These are phyloP conservation scores for Petromus typicus DNA, from an alignment of 2,113 vertebrate species.

Conservation along the genomic window DNA sequence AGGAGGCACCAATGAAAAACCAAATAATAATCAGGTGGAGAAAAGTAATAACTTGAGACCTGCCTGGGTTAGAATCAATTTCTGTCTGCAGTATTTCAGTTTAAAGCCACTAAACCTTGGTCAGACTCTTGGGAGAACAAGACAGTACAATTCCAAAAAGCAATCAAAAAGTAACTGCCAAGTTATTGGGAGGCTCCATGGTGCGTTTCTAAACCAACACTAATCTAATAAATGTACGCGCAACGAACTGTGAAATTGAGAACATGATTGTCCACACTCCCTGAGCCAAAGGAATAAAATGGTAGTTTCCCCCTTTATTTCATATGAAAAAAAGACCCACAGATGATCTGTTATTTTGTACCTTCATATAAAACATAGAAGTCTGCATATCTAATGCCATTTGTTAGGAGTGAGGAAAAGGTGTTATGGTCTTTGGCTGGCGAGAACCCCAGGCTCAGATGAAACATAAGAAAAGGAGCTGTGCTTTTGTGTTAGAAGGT, in stretches of 20 bases:
- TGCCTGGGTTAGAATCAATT: constrained; percentile 35
- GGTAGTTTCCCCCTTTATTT: constrained; percentile 37
- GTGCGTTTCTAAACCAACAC: constrained; percentile 34
- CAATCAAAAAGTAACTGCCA: constrained; percentile 63
- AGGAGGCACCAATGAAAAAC: neutral
- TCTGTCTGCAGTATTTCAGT: constrained; percentile 57
- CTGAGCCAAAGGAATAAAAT: constrained; percentile 56
- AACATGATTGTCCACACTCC: constrained; percentile 54
- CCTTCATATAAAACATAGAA: neutral
- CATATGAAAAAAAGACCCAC: constrained; percentile 1
- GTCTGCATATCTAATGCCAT: neutral
- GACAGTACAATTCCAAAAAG: constrained; percentile 64
- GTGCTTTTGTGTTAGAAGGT: neutral
- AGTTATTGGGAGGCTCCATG: constrained; percentile 43
- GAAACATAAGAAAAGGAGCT: neutral
- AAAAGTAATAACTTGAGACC: constrained; percentile 51
- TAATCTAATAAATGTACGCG: constrained; percentile 56
- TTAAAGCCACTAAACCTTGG: constrained; percentile 65
- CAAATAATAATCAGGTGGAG: constrained; percentile 46
- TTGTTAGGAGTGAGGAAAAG: neutral
- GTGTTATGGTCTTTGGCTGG: neutral
- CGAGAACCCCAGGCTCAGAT: neutral
- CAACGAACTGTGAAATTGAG: constrained; percentile 76
- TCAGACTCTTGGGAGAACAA: constrained; percentile 60
- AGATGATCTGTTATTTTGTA: constrained; percentile 40